These are phyloP conservation scores for Resseliella maxima DNA, from an alignment of 2,888 invertebrate species.

Conservation along the genomic window DNA sequence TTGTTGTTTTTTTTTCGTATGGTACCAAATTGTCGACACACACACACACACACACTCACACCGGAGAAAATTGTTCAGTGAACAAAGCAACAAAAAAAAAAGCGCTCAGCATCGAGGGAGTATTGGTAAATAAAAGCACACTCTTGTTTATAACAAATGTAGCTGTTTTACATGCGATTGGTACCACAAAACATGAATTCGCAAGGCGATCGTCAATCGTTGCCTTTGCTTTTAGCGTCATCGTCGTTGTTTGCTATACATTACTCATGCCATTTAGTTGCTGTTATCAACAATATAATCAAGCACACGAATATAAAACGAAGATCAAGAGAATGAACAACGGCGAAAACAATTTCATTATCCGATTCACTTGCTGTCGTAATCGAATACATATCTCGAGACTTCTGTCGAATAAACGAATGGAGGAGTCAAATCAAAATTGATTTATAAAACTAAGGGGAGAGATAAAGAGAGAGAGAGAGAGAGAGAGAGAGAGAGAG, in stretches of 20 bases:
- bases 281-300: constrained; percentile 26
- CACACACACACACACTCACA: no score
- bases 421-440: constrained; percentile 37
- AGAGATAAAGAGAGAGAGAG: no score
- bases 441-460: constrained; percentile 15
- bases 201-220: constrained; percentile 16
- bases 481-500: background rate
- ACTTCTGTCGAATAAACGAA: constrained; percentile 15
- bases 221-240: background rate
- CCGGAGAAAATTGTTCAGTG: background rate
- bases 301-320: background rate
- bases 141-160: constrained; percentile 40
- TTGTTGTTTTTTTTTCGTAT: no score
- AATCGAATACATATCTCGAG: constrained; percentile 11
- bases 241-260: background rate
- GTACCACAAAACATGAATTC: constrained; percentile 21
- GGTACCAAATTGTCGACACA: constrained; percentile 26
- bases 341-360: constrained; percentile 33
- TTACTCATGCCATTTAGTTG: background rate
- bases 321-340: background rate
- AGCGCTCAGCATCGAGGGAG: background rate
- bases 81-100: no score
- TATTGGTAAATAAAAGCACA: background rate
- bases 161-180: background rate
- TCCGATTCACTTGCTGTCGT: constrained; percentile 40